Evolutionary conservation across 2,113 vertebrate genomes (phyloP).

Genomic region (Thryonomys swinderianus): DNA sequence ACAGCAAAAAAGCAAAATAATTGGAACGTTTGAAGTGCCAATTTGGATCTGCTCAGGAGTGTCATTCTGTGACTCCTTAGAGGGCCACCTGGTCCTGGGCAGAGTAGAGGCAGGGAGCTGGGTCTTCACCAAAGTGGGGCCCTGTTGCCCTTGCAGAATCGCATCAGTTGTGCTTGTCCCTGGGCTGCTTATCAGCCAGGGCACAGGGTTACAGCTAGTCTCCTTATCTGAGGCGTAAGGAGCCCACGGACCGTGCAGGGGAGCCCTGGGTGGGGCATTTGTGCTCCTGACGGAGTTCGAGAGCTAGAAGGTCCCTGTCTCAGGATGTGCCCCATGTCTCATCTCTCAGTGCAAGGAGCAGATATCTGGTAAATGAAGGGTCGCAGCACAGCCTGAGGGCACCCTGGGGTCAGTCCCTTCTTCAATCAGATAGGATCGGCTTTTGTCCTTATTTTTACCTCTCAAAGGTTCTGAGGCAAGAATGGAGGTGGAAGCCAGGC

Average conservation of each 20-base stretch:
- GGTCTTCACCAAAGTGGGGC: background rate
- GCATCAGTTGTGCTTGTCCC: background rate
- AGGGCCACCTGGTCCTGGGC: background rate
- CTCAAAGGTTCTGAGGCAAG: background rate
- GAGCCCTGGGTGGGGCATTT: too few species aligned
- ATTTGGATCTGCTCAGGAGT: background rate
- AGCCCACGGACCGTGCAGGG: background rate
- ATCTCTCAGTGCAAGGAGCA: background rate
- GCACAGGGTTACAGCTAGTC: background rate
- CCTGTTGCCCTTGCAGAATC: background rate
- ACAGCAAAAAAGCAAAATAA: background rate
- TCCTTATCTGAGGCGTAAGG: background rate
- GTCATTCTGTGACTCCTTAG: background rate
- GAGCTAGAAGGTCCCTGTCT: background rate
- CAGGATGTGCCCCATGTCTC: accelerated
- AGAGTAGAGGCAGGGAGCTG: background rate
- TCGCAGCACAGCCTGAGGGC: background rate
- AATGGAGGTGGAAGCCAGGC: background rate
- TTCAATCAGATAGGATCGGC: background rate
- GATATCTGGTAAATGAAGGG: background rate
- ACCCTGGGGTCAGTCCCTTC: background rate
- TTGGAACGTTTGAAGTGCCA: too few species aligned
- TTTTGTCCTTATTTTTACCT: background rate
- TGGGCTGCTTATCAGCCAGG: background rate
- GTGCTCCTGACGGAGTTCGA: background rate